Base-by-base conservation (phyloP, 2,113 vertebrate species). In the Leptosomus discolor region DNA sequence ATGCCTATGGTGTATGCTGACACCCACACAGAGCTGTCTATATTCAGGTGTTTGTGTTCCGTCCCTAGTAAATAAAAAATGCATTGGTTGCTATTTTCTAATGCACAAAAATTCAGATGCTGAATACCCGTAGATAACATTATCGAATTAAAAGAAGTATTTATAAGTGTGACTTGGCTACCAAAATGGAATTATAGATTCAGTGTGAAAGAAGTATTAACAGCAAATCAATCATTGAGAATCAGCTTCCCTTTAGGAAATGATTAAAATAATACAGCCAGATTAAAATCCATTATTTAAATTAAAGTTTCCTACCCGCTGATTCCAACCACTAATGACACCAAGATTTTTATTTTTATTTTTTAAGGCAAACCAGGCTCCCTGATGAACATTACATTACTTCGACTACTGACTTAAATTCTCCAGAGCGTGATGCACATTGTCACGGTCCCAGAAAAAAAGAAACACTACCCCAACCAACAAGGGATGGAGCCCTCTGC, bases 1-100 rank as follows among this genome's bases (percentile, higher is more conserved):
- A 36, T 3, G 45, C 60, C 58, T 21, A 2, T 3, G 6, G 11
- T 6, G 20, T 8, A 9, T 7, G n/a, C 20, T 3, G 11, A 43
- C 41, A 34, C 54, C 48, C 69, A 37, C 4, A 2, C 56, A 37
- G 32, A 69, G 36, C 34, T 7, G 27, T 32, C 34, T 45, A 24
- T 8, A 29, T 9, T 8, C 9, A 69, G 36, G 6, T 24, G 34
- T 32, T 21, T 12, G 23, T 9, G 46, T 78, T 41, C 73, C 53
- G 45, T 26, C 73, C 37, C 39, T 7, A 9, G 39, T 15, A 43
- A 61, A 16, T 15, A 43, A 68, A 50, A 39, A 23, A 15, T 6
- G 12, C 36, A 8, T 6, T 2, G 6, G 17, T 34, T 68, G 15
- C 9, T 41, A 6, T 19, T n/a, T 69, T 26, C 12, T 41, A 56